phyloP scores from a whole-genome alignment of 2,797 vertebrate genomes.

The Tamandua tetradactyla region DNA sequence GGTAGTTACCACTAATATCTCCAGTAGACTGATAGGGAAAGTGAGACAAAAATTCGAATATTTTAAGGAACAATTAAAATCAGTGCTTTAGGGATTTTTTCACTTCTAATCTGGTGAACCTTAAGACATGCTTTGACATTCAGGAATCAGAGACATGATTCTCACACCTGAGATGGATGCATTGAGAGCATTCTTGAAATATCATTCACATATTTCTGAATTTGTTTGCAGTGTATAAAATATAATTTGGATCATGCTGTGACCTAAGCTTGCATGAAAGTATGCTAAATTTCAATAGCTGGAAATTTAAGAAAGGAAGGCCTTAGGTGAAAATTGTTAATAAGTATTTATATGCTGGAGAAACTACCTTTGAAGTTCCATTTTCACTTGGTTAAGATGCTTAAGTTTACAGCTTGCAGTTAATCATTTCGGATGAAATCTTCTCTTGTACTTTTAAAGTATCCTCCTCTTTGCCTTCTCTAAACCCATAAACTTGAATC shows the following conservation, averaged over 20 bases:
- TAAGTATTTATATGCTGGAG: background rate
- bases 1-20: background rate
- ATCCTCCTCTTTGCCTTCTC: background rate
- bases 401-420: background rate
- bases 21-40: background rate
- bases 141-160: background rate
- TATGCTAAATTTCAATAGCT: background rate
- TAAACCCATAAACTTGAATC: background rate
- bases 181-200: background rate
- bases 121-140: background rate
- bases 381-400: background rate
- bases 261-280: background rate
- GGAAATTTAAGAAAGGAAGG: background rate
- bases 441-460: background rate
- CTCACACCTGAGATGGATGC: background rate
- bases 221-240: background rate
- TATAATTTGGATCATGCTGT: background rate
- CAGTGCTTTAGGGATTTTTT: background rate
- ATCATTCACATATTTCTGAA: background rate
- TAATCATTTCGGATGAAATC: slow-evolving; percentile 18
- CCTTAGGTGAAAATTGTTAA: background rate
- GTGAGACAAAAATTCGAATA: background rate
- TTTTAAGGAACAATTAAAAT: background rate
- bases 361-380: background rate
- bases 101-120: background rate